phyloP scores from a whole-genome alignment of 2,888 invertebrate genomes.

The Ceraclea dissimilis region DNA sequence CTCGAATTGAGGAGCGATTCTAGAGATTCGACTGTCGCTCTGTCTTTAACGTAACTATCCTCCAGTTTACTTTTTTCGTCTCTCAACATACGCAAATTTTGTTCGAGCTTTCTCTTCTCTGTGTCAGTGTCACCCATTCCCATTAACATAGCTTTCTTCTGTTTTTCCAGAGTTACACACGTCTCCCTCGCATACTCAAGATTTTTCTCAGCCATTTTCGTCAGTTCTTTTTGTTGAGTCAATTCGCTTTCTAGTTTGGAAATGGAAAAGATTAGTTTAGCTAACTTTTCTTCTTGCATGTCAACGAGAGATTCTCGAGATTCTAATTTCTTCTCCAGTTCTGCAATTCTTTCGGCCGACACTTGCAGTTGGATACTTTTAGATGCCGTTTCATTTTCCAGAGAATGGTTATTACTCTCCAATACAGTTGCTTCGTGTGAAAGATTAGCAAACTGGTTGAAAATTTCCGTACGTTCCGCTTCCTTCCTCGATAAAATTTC shows the following conservation, averaged over 20 bases:
- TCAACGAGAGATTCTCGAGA: conserved; percentile 46
- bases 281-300: conserved; percentile 43
- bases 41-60: conserved; percentile 39
- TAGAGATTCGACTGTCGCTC: conserved; percentile 44
- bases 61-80: conserved; percentile 41
- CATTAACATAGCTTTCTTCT: conserved; percentile 56
- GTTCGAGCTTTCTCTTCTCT: conserved; percentile 35
- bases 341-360: conserved; percentile 44
- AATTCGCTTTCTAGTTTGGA: conserved; percentile 59
- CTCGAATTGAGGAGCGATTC: conserved; percentile 50
- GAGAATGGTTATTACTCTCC: conserved; percentile 71
- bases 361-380: conserved; percentile 52
- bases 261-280: conserved; percentile 46
- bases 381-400: conserved; percentile 69
- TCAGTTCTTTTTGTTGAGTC: conserved; percentile 50
- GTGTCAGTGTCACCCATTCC: conserved; percentile 45
- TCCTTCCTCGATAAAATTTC: conserved; percentile 69
- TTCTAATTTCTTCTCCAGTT: conserved; percentile 56
- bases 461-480: conserved; percentile 69
- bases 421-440: conserved; percentile 69
- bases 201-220: conserved; percentile 54
- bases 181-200: conserved; percentile 51
- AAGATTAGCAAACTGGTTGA: conserved; percentile 71
- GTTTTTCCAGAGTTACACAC: conserved; percentile 56
- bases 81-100: conserved; percentile 41